Percentiles rank a stretch among this genome's conserved stretches.
phyloP scores from a whole-genome alignment of 2,888 invertebrate species.

The Drosophila borealis region DNA sequence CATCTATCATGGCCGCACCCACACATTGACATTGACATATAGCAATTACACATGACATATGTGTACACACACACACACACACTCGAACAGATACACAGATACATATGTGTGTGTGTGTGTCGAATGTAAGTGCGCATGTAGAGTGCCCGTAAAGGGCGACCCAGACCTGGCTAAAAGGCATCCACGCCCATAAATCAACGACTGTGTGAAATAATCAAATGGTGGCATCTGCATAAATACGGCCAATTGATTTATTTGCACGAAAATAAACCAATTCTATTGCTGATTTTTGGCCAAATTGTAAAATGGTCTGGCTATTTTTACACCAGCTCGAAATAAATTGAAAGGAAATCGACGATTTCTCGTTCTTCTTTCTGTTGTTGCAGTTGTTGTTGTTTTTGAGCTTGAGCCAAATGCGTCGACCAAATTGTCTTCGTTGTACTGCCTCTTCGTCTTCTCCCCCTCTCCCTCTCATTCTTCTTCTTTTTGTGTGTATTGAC shows the following conservation, averaged over 20 bases:
- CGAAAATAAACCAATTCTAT: slow-evolving; percentile 65
- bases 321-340: slow-evolving; percentile 54
- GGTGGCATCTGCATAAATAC: slow-evolving; percentile 77
- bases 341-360: slow-evolving; percentile 56
- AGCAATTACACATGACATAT: slow-evolving; percentile 73
- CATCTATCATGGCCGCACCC: slow-evolving; percentile 42
- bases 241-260: slow-evolving; percentile 71
- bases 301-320: slow-evolving; percentile 65
- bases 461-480: neutral
- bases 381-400: slow-evolving; percentile 39
- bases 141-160: slow-evolving; percentile 13
- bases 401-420: slow-evolving; percentile 53
- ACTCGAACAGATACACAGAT: neutral
- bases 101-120: neutral
- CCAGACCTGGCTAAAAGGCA: slow-evolving; percentile 16
- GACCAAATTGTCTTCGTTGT: slow-evolving; percentile 27
- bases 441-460: neutral
- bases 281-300: slow-evolving; percentile 38
- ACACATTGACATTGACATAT: slow-evolving; percentile 73
- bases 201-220: slow-evolving; percentile 77
- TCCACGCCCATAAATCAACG: slow-evolving; percentile 64
- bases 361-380: slow-evolving; percentile 8
- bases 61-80: neutral
- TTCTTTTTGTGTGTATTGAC: slow-evolving; percentile 39
- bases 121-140: slow-evolving; percentile 12